These are phyloP conservation scores for Solenodon paradoxus DNA, from an alignment of 2,113 vertebrate species.

Conservation along the genomic window DNA sequence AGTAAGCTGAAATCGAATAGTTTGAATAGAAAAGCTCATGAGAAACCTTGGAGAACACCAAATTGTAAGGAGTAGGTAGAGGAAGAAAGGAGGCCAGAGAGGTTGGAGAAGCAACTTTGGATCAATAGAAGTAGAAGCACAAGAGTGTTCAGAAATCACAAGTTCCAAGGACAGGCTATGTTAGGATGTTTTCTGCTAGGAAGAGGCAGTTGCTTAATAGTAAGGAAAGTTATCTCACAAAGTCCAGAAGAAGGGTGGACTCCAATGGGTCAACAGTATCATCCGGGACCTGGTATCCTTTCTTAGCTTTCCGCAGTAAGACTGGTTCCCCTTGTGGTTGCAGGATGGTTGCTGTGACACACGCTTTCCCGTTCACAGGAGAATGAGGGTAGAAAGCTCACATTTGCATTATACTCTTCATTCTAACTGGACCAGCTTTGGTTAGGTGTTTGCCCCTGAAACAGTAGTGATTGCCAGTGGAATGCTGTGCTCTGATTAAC, in stretches of 20 bases:
- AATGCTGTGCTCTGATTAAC: not conserved
- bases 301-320: not conserved
- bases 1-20: not conserved
- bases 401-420: not conserved
- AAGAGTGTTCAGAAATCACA: not conserved
- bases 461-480: not conserved
- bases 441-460: not conserved
- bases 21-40: slow-evolving; percentile 18
- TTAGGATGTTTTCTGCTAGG: slow-evolving; percentile 23
- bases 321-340: not conserved
- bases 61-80: not conserved
- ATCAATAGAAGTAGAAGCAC: not conserved
- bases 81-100: not conserved
- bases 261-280: not conserved
- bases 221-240: slow-evolving; percentile 12
- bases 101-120: not conserved
- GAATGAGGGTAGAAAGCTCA: not conserved
- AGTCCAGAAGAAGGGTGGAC: slow-evolving; percentile 1
- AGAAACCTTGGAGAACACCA: not conserved
- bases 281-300: not conserved
- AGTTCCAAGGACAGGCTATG: not conserved
- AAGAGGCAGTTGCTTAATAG: not conserved
- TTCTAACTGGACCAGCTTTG: not conserved
- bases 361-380: not conserved
- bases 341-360: not conserved